A percentile compares a stretch with the other conserved stretches of the same genome.
Evolutionary conservation across 2,888 invertebrate species (phyloP).

Genomic region (Holacanthella duospinosa): DNA sequence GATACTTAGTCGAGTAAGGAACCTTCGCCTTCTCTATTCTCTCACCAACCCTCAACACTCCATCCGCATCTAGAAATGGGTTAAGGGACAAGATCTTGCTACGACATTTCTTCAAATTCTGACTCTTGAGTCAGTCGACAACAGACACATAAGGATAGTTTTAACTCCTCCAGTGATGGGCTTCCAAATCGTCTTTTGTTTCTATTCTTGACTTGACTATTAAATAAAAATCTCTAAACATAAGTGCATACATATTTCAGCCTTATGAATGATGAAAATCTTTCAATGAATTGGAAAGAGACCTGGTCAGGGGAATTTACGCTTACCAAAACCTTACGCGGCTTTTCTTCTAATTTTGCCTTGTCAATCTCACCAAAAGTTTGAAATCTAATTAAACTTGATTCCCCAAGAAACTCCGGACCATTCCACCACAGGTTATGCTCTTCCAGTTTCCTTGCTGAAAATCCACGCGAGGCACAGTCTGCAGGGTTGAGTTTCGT

Average conservation of each 20-base stretch:
- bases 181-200: no score
- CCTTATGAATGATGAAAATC: background rate
- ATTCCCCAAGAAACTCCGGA: constrained; percentile 1
- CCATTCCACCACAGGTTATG: constrained; percentile 11
- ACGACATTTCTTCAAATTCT: background rate
- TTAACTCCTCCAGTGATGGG: no score
- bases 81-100: constrained; percentile 14
- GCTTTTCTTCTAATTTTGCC: no score
- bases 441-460: background rate
- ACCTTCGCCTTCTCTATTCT: constrained; percentile 21
- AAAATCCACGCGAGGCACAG: constrained; percentile 9
- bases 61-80: constrained; percentile 8
- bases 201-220: no score
- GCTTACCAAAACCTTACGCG: no score
- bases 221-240: background rate
- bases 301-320: no score
- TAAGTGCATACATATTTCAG: background rate
- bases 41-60: constrained; percentile 28
- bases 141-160: background rate
- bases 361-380: no score
- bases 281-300: background rate
- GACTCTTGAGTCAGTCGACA: background rate
- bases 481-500: constrained; percentile 10
- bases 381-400: no score
- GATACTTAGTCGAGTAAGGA: constrained; percentile 17